Conservation (phyloP, 2,888 invertebrate species). For the Camptogramma bilineatum region DNA sequence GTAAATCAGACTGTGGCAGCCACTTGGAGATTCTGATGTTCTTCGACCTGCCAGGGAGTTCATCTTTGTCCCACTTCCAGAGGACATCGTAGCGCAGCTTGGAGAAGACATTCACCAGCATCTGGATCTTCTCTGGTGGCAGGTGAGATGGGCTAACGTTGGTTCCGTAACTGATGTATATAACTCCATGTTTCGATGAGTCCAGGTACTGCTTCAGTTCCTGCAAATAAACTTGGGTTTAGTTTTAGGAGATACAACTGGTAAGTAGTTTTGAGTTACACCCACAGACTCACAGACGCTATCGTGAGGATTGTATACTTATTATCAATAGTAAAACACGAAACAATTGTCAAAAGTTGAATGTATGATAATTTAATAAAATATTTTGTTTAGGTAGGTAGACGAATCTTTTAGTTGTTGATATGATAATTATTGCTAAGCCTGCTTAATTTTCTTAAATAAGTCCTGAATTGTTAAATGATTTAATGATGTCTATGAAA, state of each 20-base stretch:
- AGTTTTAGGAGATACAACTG: not conserved
- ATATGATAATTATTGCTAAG: too few species aligned
- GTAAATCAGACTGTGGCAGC: conserved; percentile 72
- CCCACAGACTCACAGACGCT: too few species aligned
- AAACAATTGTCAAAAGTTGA: too few species aligned
- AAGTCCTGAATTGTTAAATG: too few species aligned
- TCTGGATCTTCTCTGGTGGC: conserved; percentile 55
- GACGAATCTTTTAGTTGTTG: too few species aligned
- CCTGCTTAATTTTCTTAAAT: too few species aligned
- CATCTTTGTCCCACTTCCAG: conserved; percentile 70
- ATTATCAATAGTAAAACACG: too few species aligned
- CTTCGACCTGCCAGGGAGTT: conserved; percentile 51
- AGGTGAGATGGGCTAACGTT: conserved; percentile 60
- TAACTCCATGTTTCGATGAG: conserved; percentile 66
- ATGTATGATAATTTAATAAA: too few species aligned
- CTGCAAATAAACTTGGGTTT: conserved; percentile 42
- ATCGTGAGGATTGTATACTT: too few species aligned
- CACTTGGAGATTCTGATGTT: conserved; percentile 70
- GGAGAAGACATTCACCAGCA: conserved; percentile 62
- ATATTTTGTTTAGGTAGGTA: too few species aligned
- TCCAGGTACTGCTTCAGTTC: conserved; percentile 66
- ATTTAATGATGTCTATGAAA: too few species aligned
- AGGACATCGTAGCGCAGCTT: conserved; percentile 69
- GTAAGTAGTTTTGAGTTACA: not conserved
- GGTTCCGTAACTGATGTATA: conserved; percentile 76